Base-by-base conservation (phyloP, 2,113 vertebrate genomes). In the Prunella himalayana region DNA sequence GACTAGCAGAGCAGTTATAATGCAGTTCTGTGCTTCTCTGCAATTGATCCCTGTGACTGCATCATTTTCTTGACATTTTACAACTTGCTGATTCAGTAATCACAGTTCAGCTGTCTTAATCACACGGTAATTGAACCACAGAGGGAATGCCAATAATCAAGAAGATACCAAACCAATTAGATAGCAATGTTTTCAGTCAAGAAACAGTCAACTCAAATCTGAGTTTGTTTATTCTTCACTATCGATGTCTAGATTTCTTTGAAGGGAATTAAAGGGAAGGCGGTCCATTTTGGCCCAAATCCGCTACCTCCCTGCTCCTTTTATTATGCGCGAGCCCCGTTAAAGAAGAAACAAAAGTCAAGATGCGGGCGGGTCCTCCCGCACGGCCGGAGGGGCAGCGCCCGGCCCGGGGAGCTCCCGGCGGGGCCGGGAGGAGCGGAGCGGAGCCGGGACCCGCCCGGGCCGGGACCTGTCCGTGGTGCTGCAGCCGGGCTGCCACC, bases 291-390 rank as follows among this genome's bases (percentile, higher is more conserved):
- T 10, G 8, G 24, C 27, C 9, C 27, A 44, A 66, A 68, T 13
- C 30, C 10, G 1, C 42, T 39, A 27, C 8, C 21, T 39, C 12
- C 1, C 4, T 4, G 0, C 23, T 20, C 23, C 11, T 49, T 35
- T 54, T n/a, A 22, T 18, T 5, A 15, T 0, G 10, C 1, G 0
- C 2, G 7, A 95, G 5, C 60, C 30, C n/a, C 6, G 0, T 8
- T 15, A 41, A 23, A n/a, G 44, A 59, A 49, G 50, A 13, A 66
- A 28, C 42, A 15, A 15, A 84, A 64, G 51, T 71, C 27, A 3
- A 28, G 51, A 11, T 0, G 9, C 7, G 3, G 28, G 24, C 30
- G 41, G 4, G 20, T 35, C 30, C 39, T 12, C 22, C 23, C 15
- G 24, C 45, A 2, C 12, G 17, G 65, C 28, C 23, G 3, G 45